These are phyloP conservation scores for Pterocles burchelli DNA, from an alignment of 2,113 vertebrate species.

Conservation along the genomic window DNA sequence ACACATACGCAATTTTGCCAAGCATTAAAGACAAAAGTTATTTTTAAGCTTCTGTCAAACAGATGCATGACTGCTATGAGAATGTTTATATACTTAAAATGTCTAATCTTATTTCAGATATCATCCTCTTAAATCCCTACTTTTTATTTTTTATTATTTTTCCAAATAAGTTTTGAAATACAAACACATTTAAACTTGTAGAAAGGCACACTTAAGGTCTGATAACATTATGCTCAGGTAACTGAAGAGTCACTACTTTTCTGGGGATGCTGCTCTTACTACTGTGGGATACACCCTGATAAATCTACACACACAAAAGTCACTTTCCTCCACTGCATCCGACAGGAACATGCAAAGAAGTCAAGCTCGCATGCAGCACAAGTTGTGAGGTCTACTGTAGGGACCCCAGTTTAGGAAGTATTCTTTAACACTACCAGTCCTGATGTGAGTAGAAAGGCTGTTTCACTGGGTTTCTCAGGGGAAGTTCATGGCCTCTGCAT, in stretches of 20 bases:
- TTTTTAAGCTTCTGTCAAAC: slow-evolving; percentile 31
- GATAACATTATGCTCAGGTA: neutral
- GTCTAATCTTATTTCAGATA: neutral
- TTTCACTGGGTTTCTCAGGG: slow-evolving; percentile 22
- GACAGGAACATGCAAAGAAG: neutral
- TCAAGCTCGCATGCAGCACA: neutral
- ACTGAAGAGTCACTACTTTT: neutral
- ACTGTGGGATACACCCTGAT: neutral
- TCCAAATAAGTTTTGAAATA: neutral
- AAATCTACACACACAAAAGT: neutral
- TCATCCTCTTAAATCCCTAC: neutral
- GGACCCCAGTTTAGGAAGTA: neutral
- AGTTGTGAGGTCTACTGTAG: neutral
- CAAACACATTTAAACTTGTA: neutral
- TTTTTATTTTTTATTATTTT: neutral
- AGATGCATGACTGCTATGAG: neutral
- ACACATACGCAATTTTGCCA: neutral
- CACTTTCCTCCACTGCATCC: neutral
- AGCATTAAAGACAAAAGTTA: neutral
- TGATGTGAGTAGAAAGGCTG: neutral
- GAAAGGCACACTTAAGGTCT: neutral
- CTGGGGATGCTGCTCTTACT: neutral
- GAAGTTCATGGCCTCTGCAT: slow-evolving; percentile 16
- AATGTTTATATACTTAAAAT: neutral
- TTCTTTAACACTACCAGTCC: neutral